These are phyloP conservation scores for Damaliscus lunatus DNA, from an alignment of 2,113 vertebrate species.

Conservation along the genomic window DNA sequence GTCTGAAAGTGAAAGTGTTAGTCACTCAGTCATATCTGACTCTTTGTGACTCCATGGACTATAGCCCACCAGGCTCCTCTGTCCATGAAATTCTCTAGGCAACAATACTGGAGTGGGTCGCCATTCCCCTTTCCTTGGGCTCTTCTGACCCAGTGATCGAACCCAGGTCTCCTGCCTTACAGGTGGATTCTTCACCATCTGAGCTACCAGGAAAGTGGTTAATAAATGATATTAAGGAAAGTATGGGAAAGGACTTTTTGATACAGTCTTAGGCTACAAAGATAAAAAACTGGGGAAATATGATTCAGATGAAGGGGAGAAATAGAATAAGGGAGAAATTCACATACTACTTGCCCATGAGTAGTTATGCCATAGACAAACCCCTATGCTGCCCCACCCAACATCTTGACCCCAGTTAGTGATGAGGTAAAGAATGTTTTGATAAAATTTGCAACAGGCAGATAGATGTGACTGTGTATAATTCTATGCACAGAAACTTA, in stretches of 20 bases:
- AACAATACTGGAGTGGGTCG: background rate
- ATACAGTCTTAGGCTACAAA: background rate
- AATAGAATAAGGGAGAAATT: background rate
- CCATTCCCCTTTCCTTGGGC: background rate
- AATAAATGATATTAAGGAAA: background rate
- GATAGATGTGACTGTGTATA: background rate
- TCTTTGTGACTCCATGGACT: background rate
- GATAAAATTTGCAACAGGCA: background rate
- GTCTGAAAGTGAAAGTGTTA: background rate
- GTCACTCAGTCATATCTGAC: background rate
- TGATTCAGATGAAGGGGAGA: background rate
- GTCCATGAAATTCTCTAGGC: background rate
- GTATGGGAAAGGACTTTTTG: background rate
- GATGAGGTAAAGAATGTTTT: background rate
- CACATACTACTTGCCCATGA: background rate
- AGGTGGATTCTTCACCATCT: background rate
- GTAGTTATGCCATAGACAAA: background rate
- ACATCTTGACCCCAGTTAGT: background rate
- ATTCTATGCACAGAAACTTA: background rate
- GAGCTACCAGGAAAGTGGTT: background rate
- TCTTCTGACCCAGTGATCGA: rapidly evolving
- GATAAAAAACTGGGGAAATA: background rate
- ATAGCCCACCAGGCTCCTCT: background rate
- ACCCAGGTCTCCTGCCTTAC: background rate
- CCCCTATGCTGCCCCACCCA: rapidly evolving